Percentiles rank a stretch among this genome's conserved stretches.
Evolutionary conservation across 2,888 invertebrate genomes (phyloP).

Genomic region (Drosophila paucipuncta): DNA sequence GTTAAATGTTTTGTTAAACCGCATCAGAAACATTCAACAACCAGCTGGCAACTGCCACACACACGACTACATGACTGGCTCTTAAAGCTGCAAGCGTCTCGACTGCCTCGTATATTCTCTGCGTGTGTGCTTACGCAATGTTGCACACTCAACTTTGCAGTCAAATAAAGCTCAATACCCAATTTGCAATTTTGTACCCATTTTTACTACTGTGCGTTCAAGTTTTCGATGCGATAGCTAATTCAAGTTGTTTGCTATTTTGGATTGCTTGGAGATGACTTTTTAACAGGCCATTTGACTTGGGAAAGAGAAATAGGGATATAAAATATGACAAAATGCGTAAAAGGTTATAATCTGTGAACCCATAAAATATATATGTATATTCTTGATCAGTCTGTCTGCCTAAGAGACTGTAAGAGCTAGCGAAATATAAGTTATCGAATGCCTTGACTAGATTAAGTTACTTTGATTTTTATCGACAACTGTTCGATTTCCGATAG

Average conservation of each 20-base stretch:
- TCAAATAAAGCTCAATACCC: conserved; percentile 16
- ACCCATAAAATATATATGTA: background rate
- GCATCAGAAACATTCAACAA: conserved; percentile 62
- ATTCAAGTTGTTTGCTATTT: conserved; percentile 13
- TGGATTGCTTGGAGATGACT: background rate
- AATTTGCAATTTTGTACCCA: conserved; percentile 18
- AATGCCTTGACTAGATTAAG: background rate
- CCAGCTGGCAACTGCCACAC: conserved; percentile 39
- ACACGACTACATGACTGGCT: conserved; percentile 62
- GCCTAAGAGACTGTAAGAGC: rapidly evolving
- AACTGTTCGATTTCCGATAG: background rate
- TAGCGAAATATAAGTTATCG: background rate
- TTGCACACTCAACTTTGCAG: conserved; percentile 38
- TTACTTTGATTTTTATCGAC: background rate
- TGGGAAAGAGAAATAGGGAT: background rate
- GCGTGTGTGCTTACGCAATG: conserved; percentile 32
- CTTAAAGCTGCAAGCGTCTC: conserved; percentile 41
- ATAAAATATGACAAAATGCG: background rate
- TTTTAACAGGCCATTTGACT: background rate
- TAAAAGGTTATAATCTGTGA: background rate
- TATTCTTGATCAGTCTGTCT: background rate
- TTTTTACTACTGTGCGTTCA: conserved; percentile 10
- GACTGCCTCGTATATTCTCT: background rate
- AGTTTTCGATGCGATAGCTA: conserved; percentile 19
- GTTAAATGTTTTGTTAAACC: conserved; percentile 64